Conservation (phyloP, 2,113 vertebrate species). For the Ageneiosus marmoratus region DNA sequence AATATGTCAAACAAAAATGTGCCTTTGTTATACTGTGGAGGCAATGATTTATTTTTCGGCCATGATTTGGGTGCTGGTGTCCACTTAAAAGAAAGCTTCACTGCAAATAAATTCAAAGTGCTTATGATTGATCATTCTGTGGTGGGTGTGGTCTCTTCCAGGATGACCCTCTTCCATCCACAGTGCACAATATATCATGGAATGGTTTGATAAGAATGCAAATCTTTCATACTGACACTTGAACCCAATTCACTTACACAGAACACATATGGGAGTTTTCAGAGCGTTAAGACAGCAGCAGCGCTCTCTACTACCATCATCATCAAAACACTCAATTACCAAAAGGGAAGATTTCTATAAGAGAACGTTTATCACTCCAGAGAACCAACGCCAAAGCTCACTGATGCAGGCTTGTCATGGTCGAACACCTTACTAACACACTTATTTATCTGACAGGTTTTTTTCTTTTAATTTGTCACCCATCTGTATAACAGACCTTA, state of each 20-base stretch:
- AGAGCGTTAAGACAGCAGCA: background rate
- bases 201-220: background rate
- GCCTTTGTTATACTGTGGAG: background rate
- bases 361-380: background rate
- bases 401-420: background rate
- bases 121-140: background rate
- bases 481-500: background rate
- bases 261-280: background rate
- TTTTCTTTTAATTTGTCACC: conserved; percentile 6
- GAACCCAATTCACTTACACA: too few species aligned
- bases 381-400: background rate
- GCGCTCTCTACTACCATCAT: background rate
- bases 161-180: background rate
- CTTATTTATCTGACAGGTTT: background rate
- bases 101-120: background rate
- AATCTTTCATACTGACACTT: background rate
- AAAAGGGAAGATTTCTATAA: too few species aligned
- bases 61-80: background rate
- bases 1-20: background rate
- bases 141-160: background rate
- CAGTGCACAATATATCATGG: background rate
- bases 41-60: background rate
- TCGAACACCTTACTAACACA: background rate
- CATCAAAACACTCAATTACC: too few species aligned
- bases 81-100: background rate